These are phyloP conservation scores for Hiodon alosoides DNA, from an alignment of 2,113 vertebrate species.

Conservation along the genomic window DNA sequence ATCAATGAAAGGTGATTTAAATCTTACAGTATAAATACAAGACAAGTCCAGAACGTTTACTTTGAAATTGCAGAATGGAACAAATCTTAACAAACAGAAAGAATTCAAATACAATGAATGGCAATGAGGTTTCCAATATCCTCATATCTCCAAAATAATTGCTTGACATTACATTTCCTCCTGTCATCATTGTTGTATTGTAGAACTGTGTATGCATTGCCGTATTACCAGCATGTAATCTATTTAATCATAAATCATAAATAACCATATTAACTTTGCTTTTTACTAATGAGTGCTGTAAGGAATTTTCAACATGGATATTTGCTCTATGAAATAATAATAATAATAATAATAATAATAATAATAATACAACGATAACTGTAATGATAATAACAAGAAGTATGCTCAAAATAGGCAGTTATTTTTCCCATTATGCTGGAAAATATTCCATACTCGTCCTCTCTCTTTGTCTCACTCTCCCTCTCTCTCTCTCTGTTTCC, in stretches of 20 bases:
- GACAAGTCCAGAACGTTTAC: background rate
- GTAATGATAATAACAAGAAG: too few relatives aligned
- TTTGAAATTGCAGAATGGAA: background rate
- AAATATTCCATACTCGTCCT: background rate
- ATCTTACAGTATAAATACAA: background rate
- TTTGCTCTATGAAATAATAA: too few relatives aligned
- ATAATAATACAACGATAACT: too few relatives aligned
- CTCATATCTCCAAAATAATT: background rate
- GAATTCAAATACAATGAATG: background rate
- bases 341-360: too few relatives aligned
- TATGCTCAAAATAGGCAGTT: too few relatives aligned
- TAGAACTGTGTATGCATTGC: too few relatives aligned
- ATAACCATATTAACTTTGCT: too few relatives aligned
- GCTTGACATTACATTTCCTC: background rate
- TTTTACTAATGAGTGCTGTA: too few relatives aligned
- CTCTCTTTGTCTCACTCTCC: background rate
- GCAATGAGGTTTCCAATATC: background rate
- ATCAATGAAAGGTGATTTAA: background rate
- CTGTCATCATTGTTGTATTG: too few relatives aligned
- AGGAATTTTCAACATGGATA: too few relatives aligned
- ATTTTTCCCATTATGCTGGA: background rate
- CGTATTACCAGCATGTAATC: too few relatives aligned
- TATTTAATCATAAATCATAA: too few relatives aligned
- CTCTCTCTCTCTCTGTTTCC: conserved; percentile 8
- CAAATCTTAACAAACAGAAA: background rate